phyloP scores from a whole-genome alignment of 1,140 invertebrate genomes.

The Tribolium madens region DNA sequence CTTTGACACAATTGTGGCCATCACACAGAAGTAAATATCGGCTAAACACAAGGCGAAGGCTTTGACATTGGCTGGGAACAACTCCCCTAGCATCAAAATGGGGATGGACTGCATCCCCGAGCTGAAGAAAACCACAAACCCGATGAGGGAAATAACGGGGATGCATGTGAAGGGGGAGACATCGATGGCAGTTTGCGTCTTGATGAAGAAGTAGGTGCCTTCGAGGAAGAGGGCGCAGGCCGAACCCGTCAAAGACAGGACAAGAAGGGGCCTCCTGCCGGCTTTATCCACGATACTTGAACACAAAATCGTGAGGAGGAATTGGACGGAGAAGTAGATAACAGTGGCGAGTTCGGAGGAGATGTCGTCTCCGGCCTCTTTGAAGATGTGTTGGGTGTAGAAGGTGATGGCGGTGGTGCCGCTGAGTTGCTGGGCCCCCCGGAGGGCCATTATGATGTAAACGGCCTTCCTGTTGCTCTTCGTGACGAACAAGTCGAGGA shows the following conservation, averaged over 20 bases:
- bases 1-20: conserved; percentile 80
- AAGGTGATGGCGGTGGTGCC: conserved; percentile 81
- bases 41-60: conserved; percentile 77
- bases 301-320: conserved; percentile 74
- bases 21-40: conserved; percentile 77
- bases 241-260: conserved; percentile 72
- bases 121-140: conserved; percentile 78
- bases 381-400: conserved; percentile 80
- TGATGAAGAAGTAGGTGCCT: conserved; percentile 73
- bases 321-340: conserved; percentile 75
- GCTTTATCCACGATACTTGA: conserved; percentile 78
- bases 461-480: conserved; percentile 74
- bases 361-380: conserved; percentile 67
- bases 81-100: conserved; percentile 78
- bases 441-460: conserved; percentile 73
- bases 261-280: conserved; percentile 77
- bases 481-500: conserved; percentile 70
- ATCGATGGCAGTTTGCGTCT: conserved; percentile 63
- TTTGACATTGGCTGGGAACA: conserved; percentile 79
- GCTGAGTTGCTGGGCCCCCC: conserved; percentile 81
- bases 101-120: conserved; percentile 81
- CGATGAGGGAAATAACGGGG: conserved; percentile 75
- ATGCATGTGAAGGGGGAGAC: conserved; percentile 61
- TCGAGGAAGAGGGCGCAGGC: conserved; percentile 69
- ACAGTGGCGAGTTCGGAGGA: conserved; percentile 65